Evolutionary conservation across 2,888 invertebrate genomes (phyloP).

Genomic region (Empis stercorea): DNA sequence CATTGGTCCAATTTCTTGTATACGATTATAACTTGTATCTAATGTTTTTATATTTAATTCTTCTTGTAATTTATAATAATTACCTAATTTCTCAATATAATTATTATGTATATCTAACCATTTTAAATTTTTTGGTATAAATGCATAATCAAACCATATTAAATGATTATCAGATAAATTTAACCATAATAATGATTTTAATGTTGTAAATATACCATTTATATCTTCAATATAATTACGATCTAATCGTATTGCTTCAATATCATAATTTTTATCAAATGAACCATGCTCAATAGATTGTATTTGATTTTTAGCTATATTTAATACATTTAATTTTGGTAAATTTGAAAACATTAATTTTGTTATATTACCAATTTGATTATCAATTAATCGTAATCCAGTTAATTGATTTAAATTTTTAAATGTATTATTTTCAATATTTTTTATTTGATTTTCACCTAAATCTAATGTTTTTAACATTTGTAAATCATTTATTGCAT

Average conservation of each 20-base stretch:
- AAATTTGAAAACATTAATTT: slow-evolving; percentile 79
- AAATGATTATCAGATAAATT: slow-evolving; percentile 85
- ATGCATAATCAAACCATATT: slow-evolving; percentile 87
- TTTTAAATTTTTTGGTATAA: slow-evolving; percentile 76
- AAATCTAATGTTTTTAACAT: slow-evolving; percentile 80
- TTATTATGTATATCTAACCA: slow-evolving; percentile 87
- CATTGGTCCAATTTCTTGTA: slow-evolving; percentile 68
- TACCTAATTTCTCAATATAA: slow-evolving; percentile 74
- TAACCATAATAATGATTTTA: slow-evolving; percentile 73
- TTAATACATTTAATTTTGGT: slow-evolving; percentile 70
- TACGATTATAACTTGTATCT: slow-evolving; percentile 81
- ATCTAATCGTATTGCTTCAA: slow-evolving; percentile 78
- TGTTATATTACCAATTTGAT: slow-evolving; percentile 73
- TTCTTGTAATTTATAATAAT: slow-evolving; percentile 76
- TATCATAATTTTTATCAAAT: slow-evolving; percentile 65
- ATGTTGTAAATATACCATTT: slow-evolving; percentile 76
- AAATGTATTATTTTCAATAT: slow-evolving; percentile 73
- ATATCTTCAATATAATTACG: slow-evolving; percentile 80
- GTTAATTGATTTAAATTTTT: slow-evolving; percentile 75
- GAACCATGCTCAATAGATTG: slow-evolving; percentile 72
- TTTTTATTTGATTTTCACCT: slow-evolving; percentile 80
- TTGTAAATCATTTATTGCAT: slow-evolving; percentile 65
- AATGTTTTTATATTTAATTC: slow-evolving; percentile 70
- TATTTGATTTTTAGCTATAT: slow-evolving; percentile 80
- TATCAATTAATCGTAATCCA: slow-evolving; percentile 77